Evolutionary conservation across 2,113 vertebrate genomes (phyloP).

Genomic region (Triplophysa tibetana): DNA sequence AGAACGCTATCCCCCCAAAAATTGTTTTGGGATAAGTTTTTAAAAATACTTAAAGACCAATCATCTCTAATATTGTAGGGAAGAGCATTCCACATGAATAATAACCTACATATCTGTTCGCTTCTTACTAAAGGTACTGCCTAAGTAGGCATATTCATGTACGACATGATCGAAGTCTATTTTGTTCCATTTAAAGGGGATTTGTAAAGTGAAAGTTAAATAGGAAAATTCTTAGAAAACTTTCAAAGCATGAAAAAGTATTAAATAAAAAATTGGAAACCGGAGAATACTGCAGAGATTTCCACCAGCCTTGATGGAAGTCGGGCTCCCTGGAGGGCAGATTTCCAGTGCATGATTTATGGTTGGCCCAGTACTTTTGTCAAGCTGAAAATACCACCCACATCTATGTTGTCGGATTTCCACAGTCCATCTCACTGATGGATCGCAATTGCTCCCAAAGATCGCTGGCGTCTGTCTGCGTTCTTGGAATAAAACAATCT

Average conservation of each 20-base stretch:
- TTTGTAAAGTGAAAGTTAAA: not conserved
- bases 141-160: too few species aligned
- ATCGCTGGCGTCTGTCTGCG: constrained; percentile 10
- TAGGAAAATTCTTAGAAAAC: not conserved
- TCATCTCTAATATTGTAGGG: too few species aligned
- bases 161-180: too few species aligned
- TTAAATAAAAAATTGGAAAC: constrained; percentile 19
- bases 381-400: constrained; percentile 40
- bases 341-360: constrained; percentile 39
- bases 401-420: constrained; percentile 36
- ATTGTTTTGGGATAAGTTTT: too few species aligned
- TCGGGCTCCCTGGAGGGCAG: constrained; percentile 33
- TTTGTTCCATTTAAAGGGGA: not conserved
- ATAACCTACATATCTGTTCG: too few species aligned
- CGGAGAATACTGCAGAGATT: constrained; percentile 7
- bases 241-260: not conserved
- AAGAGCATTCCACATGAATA: too few species aligned
- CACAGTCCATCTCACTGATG: constrained; percentile 42
- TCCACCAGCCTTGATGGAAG: constrained; percentile 5
- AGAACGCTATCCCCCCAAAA: too few species aligned
- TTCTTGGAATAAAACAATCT: constrained; percentile 38
- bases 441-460: constrained; percentile 32
- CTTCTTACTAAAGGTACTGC: too few species aligned
- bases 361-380: constrained; percentile 26
- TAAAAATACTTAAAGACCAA: too few species aligned